Evolutionary conservation across 1,140 invertebrate species (phyloP), one percentile per base, ranked within the genome.

Genomic region (Vanessa tameamea): DNA sequence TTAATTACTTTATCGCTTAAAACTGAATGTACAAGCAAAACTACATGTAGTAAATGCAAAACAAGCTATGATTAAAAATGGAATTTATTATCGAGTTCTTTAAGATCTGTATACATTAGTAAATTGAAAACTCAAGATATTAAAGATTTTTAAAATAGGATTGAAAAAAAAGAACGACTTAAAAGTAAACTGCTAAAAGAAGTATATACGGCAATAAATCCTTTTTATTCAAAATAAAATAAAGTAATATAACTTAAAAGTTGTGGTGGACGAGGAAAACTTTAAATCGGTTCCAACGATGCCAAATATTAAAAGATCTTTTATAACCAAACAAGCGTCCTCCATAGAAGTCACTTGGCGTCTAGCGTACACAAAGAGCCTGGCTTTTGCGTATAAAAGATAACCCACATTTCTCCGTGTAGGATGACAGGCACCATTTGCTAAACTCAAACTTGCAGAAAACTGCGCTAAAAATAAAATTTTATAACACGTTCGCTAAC

Each of bases 331-430:
- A 76, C 69, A 69, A 78, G 73, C 73, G 66, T 73, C 64, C 50
- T 73, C 71, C 47, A 76, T 76, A 64, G 63, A 73, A 73, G 63
- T 67, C 75, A 55, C 70, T 76, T 61, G 55, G 76, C 67, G 71
- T 72, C 68, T 43, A 50, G 43, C 47, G 73, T 73, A 72, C 43
- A 76, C 71, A 76, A 72, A 78, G 75, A 76, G 67, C 50, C 72
- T 51, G 64, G 53, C 73, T 78, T 73, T 76, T 76, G 70, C 67
- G 57, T 78, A 71, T 78, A 69, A 75, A 78, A 78, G 66, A 69
- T 76, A 78, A 73, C 73, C 77, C 77, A 78, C 70, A 76, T 78
- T 78, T 75, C 73, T 61, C 63, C 77, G 73, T 75, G 68, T 71
- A 37, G 67, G 68, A 73, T 78, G 77, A 78, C 77, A 78, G 64